These are phyloP conservation scores for Prunella strophiata DNA, from an alignment of 2,797 vertebrate genomes.

Conservation along the genomic window DNA sequence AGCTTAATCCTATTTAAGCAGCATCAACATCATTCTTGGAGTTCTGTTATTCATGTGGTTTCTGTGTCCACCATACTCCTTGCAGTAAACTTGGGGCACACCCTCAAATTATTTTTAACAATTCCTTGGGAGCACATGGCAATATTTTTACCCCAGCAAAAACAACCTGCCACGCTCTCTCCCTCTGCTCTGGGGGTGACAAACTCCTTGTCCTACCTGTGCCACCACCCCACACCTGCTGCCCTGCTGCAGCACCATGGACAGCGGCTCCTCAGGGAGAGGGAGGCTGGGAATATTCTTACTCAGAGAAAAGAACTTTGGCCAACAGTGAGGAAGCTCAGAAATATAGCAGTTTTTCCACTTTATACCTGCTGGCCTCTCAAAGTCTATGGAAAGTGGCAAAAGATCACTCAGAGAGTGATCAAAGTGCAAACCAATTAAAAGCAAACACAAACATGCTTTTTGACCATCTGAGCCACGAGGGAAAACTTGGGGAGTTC, in stretches of 20 bases:
- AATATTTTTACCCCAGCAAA: not conserved
- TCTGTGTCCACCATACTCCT: not conserved
- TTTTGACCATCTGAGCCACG: not conserved
- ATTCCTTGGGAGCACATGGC: not conserved
- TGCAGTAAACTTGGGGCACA: not conserved
- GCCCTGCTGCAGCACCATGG: not conserved
- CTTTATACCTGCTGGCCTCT: not conserved
- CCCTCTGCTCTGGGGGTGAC: not conserved
- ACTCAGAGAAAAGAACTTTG: constrained; percentile 3
- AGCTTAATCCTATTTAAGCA: not conserved
- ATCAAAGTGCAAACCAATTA: not conserved
- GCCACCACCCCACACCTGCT: constrained; percentile 13
- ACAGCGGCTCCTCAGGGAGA: not conserved
- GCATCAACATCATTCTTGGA: not conserved
- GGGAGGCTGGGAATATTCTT: not conserved
- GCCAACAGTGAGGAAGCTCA: not conserved
- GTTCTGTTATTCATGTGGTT: not conserved
- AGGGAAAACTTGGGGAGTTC: not conserved
- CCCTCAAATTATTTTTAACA: not conserved
- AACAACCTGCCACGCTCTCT: not conserved
- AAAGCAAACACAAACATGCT: not conserved
- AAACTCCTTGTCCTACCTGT: constrained; percentile 21
- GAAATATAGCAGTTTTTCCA: not conserved
- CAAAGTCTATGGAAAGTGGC: not conserved
- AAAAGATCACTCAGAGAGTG: not conserved